Base-by-base conservation (phyloP, 2,113 vertebrate species). In the Tamias sibiricus region DNA sequence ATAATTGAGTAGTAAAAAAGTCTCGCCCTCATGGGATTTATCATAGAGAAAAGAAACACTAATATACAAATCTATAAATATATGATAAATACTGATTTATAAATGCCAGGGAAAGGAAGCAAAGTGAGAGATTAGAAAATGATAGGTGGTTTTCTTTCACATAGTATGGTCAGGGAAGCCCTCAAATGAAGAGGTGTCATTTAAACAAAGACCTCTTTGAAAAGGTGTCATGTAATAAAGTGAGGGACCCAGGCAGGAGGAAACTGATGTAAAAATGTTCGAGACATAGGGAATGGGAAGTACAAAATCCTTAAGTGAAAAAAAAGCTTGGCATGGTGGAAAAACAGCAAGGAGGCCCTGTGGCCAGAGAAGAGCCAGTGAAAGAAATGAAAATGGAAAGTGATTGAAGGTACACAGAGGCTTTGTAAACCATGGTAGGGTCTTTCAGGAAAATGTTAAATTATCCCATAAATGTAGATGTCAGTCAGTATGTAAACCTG, bases 181-280 rank as follows among this genome's bases (percentile, higher is more conserved):
- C 26, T 92, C 52, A 72, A 49, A 20, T 47, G 44, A 92, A 86
- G 49, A 69, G 6, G 7, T 72, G 6, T 44, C 54, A 69, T 81
- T 64, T 87, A 82, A 95, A 93, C 20, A 77, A 89, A 91, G 40
- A n/a, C 57, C n/a, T 91, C 64, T n/a, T 30, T 88, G 82, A 94
- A 85, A 74, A 84, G 3, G 10, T 75, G 9, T 26, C 37, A 91
- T 47, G 30, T 75, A 71, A 2, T 89, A n/a, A 94, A 85, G 26
- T 44, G 26, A 79, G 24, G 6, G 35, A 12, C 8, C 30, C n/a
- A 87, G 4, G 32, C 47, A 44, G 64, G 57, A 84, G 52, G 17
- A 93, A 94, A 54, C 81, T 57, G 62, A 5, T 35, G 17, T 32
- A 88, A 92, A 62, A 90, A 69, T 40, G 24, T 79, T 96, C 30